Base-by-base conservation (phyloP, 2,888 invertebrate genomes). In the Odontothrips loti region DNA sequence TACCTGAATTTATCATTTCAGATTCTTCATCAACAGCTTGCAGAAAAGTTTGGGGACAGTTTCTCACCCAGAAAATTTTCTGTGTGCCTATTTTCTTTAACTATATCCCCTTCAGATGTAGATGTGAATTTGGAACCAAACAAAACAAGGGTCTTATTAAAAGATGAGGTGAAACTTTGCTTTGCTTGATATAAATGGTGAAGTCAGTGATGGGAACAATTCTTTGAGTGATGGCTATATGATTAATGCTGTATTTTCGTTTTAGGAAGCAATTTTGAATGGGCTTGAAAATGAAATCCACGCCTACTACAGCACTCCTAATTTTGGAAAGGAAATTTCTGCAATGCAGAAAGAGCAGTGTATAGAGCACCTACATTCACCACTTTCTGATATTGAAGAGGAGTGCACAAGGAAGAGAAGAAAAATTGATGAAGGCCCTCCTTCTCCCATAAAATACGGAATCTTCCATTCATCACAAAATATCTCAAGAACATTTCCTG, bases 51-150 rank as follows among this genome's bases (percentile, higher is more conserved):
- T 80, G 79, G 48, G 0, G 63, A 20, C n/a, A 68, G 78, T 80
- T 75, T 47, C 63, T 58, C 27, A 15, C 0, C 79, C 47, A 79
- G 29, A 47, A 10, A 29, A 51, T 82, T 58, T 81, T 47, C 12
- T 81, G 47, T 47, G 20, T 90, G 88, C 84, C 86, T 89, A 81
- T 47, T 90, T 3, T 86, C 86, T 51, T 84, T 91, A 47, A 85
- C 84, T 27, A 83, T 90, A 4, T 87, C 89, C 23, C 85, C 89
- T 12, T 84, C 85, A 47, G 86, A 87, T 29, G 83, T 91, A 47
- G 91, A 92, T 86, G 89, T 91, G 58, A 92, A 92, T 86, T 84
- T 91, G 79, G 91, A 92, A 82, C 90, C 91, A 2, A 91, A 91
- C 86, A 92, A 92, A 86, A 89, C 89, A 63, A 87, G 86, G 84